A percentile compares a stretch with the other conserved stretches of the same genome.
Evolutionary conservation across 2,113 vertebrate genomes (phyloP).

Genomic region (Sterna hirundo): DNA sequence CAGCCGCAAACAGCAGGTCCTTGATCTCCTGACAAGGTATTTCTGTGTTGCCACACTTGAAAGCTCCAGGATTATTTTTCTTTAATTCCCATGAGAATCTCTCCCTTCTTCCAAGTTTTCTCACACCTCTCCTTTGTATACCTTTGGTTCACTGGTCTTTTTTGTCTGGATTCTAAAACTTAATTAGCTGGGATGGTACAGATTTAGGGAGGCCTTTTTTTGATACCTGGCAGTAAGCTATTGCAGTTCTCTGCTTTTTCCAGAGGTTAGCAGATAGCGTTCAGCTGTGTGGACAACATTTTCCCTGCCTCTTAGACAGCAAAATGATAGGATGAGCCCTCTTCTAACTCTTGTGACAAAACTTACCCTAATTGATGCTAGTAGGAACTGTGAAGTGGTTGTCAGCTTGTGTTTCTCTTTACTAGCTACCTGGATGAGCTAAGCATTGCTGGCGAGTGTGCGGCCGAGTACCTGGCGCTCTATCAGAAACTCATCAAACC

Average conservation of each 20-base stretch:
- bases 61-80: not conserved
- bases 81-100: not conserved
- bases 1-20: slow-evolving; percentile 95
- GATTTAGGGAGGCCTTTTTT: not conserved
- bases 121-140: not conserved
- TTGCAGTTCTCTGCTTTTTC: not conserved
- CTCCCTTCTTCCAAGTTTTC: not conserved
- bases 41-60: not conserved
- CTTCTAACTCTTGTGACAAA: not conserved
- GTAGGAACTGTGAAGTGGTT: not conserved
- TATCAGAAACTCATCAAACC: slow-evolving; percentile 98
- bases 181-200: not conserved
- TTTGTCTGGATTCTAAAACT: not conserved
- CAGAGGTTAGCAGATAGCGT: not conserved
- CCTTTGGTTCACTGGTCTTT: not conserved
- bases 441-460: slow-evolving; percentile 94
- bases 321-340: not conserved
- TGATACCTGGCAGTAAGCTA: not conserved
- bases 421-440: slow-evolving; percentile 95
- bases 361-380: not conserved
- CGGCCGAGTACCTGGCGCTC: slow-evolving; percentile 91
- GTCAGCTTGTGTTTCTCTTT: not conserved
- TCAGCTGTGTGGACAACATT: not conserved
- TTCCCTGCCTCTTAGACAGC: not conserved
- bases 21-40: slow-evolving; percentile 97